Evolutionary conservation across 2,113 vertebrate genomes (phyloP).

Genomic region (Notarius quadriscutis): DNA sequence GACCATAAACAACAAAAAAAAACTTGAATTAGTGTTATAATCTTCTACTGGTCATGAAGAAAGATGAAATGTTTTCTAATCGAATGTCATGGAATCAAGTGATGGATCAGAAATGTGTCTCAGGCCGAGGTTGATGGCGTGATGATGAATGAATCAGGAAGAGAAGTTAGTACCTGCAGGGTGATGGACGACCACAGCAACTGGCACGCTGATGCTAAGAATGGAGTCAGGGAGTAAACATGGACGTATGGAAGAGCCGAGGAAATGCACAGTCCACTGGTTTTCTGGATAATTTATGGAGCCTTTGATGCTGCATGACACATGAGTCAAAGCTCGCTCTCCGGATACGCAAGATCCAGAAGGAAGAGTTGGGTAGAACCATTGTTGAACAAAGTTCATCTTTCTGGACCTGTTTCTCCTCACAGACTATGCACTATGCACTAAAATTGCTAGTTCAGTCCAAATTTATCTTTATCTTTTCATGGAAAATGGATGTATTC

Average conservation of each 20-base stretch:
- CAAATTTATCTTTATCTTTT: neutral
- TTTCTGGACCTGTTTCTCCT: slow-evolving; percentile 44
- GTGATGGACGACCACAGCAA: slow-evolving; percentile 62
- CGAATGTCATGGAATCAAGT: neutral
- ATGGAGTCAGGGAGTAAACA: slow-evolving; percentile 67
- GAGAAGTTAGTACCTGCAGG: slow-evolving; percentile 23
- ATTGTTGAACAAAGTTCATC: slow-evolving; percentile 57
- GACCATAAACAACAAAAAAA: neutral
- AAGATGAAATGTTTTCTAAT: neutral
- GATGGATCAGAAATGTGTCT: slow-evolving; percentile 8
- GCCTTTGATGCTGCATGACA: slow-evolving; percentile 62
- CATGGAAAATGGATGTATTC: neutral
- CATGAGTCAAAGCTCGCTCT: slow-evolving; percentile 57
- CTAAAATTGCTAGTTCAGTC: neutral
- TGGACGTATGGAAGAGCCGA: slow-evolving; percentile 63
- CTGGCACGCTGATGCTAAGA: slow-evolving; percentile 61
- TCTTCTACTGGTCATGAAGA: neutral
- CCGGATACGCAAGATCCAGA: slow-evolving; percentile 48
- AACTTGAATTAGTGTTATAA: neutral
- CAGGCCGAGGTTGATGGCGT: neutral
- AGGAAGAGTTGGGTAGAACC: slow-evolving; percentile 57
- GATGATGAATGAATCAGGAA: slow-evolving; percentile 24
- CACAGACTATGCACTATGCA: neutral
- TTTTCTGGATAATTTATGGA: slow-evolving; percentile 71
- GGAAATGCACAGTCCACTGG: slow-evolving; percentile 65